Conservation (phyloP, 2,113 vertebrate species). For the Hippocampus mohnikei region DNA sequence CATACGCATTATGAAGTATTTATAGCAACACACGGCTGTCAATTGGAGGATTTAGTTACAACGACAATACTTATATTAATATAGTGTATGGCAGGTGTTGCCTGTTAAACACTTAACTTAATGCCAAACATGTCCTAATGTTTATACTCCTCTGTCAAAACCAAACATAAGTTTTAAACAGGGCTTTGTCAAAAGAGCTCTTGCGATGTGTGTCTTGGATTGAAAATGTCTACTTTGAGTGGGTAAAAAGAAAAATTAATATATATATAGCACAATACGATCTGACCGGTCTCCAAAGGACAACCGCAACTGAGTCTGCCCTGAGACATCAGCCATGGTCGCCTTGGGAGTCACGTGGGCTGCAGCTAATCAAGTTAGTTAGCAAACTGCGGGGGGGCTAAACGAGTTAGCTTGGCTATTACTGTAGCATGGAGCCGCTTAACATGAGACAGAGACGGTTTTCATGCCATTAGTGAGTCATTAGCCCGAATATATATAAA, state of each 20-base stretch:
- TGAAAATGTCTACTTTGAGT: neutral
- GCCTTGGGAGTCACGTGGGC: slow-evolving; percentile 39
- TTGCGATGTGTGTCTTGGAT: neutral
- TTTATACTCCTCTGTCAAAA: neutral
- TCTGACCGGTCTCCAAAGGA: slow-evolving; percentile 32
- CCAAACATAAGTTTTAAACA: neutral
- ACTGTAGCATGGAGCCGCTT: slow-evolving; percentile 67
- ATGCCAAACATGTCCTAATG: neutral
- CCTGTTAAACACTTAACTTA: neutral
- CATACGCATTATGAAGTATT: neutral
- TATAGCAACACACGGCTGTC: neutral
- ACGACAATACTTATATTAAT: neutral
- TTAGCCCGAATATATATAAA: slow-evolving; percentile 54
- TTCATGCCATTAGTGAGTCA: slow-evolving; percentile 68
- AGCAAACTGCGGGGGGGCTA: slow-evolving; percentile 62
- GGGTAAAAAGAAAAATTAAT: slow-evolving; percentile 3
- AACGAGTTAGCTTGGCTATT: slow-evolving; percentile 66
- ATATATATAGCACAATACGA: slow-evolving; percentile 3
- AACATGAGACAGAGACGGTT: slow-evolving; percentile 64
- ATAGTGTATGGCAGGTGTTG: neutral
- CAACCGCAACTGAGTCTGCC: slow-evolving; percentile 28
- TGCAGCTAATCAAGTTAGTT: slow-evolving; percentile 62
- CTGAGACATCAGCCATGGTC: slow-evolving; percentile 60
- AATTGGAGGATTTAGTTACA: neutral
- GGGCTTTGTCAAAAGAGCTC: neutral